Evolutionary conservation across 2,888 invertebrate species (phyloP), one percentile per base, ranked within the genome.

Genomic region (Cosmia trapezina): DNA sequence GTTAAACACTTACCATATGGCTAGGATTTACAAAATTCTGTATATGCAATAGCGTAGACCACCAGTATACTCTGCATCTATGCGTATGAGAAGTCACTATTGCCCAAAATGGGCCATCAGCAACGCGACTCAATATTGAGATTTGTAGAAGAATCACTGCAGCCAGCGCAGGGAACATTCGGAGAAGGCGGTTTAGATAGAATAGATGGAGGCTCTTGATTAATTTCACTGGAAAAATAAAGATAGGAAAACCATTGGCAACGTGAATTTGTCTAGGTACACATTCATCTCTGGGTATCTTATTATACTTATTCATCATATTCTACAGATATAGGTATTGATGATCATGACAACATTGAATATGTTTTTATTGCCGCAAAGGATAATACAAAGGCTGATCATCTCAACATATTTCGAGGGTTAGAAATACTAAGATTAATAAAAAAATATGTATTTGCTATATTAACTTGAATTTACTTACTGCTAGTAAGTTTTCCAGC

Each of bases 141-240:
- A 91, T 90, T 79, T 94, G 92, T 0, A 94, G 80, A 9, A 95
- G 81, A 2, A 92, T 87, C 19, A 87, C 83, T 1, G 92, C 80
- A 1, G 93, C 94, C 7, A 95, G 77, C 1, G 91, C 73, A 0
- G 94, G 94, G 61, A 94, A 93, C 90, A 94, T 91, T 5, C 94
- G 87, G 0, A 95, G 87, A 0, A 94, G 81, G 8, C 94, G 93
- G 56, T 94, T 91, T 9, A 94, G 79, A 80, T 94, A 94, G 79
- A 94, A 95, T 5, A 93, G 54, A 63, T 94, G 94, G 1, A 95
- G 83, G 47, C 88, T 93, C 71, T 90, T 93, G 0, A 94, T 12
- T 0, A 94, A 86, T 62, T 85, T 84, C 59, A 85, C 94, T 94
- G 89, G 7, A 93, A 93, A 67, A 51, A 59, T 9, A 59, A 45